A percentile compares a stretch with the other conserved stretches of the same genome.
Evolutionary conservation across 1,140 invertebrate species (phyloP).

Genomic region (Bombus superbus): DNA sequence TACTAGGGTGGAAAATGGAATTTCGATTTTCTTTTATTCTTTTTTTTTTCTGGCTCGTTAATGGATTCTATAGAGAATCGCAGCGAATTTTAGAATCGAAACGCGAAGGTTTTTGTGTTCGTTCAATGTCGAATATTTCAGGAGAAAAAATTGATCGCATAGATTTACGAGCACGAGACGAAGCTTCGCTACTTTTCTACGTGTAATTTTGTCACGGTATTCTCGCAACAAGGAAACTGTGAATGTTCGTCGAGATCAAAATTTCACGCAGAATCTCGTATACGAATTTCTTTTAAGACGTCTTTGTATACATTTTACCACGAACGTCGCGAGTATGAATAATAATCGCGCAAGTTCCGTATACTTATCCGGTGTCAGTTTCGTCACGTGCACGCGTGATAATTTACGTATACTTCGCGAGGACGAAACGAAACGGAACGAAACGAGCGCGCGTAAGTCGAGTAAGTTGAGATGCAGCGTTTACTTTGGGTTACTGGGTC

Average conservation of each 20-base stretch:
- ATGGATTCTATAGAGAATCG: neutral
- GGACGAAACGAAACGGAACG: neutral
- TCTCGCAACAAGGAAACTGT: too few relatives aligned
- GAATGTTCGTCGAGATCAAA: too few relatives aligned
- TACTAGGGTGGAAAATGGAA: neutral
- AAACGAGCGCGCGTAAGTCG: slow-evolving; percentile 12
- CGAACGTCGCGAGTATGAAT: too few relatives aligned
- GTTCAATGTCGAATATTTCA: neutral
- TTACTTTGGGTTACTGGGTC: slow-evolving; percentile 22
- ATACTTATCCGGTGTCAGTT: too few relatives aligned
- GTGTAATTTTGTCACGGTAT: too few relatives aligned
- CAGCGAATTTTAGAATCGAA: neutral
- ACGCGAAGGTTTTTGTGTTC: neutral
- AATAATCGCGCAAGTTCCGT: too few relatives aligned
- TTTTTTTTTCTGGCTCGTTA: too few relatives aligned
- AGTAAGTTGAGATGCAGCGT: slow-evolving; percentile 11
- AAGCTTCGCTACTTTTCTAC: neutral
- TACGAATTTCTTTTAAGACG: too few relatives aligned
- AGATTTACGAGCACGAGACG: too few relatives aligned
- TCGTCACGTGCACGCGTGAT: neutral
- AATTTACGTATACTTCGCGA: neutral
- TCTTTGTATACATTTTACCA: too few relatives aligned
- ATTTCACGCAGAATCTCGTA: too few relatives aligned
- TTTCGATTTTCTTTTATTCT: neutral
- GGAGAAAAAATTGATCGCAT: too few relatives aligned